phyloP scores from a whole-genome alignment of 1,140 invertebrate genomes.

The Drosophila nigrodunni region DNA sequence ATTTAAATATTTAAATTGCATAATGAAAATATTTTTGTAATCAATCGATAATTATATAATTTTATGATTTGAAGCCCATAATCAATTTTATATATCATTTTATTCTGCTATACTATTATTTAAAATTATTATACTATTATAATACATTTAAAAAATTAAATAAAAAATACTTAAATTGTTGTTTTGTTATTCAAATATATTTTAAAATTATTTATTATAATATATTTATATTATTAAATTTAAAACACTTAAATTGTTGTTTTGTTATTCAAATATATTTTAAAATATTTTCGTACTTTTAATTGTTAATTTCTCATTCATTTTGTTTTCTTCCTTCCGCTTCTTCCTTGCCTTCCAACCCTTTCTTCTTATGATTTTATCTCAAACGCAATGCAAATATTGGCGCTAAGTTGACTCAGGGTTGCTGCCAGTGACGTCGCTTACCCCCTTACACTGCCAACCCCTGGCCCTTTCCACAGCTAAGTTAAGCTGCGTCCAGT shows the following conservation, averaged over 20 bases:
- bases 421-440: slow-evolving; percentile 27
- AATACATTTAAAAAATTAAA: too few relatives aligned
- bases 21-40: too few relatives aligned
- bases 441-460: not conserved
- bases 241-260: too few relatives aligned
- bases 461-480: slow-evolving; percentile 15
- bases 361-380: not conserved
- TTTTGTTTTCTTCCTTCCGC: not conserved
- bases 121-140: too few relatives aligned
- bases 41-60: too few relatives aligned
- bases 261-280: not conserved
- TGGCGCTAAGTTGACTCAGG: slow-evolving; percentile 40
- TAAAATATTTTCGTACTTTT: not conserved
- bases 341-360: not conserved
- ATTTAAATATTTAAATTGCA: too few relatives aligned
- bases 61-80: too few relatives aligned
- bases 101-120: too few relatives aligned
- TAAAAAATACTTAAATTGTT: too few relatives aligned
- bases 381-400: slow-evolving; percentile 60
- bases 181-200: not conserved
- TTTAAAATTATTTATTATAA: not conserved
- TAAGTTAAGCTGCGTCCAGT: slow-evolving; percentile 37
- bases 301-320: slow-evolving; percentile 20
- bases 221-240: too few relatives aligned
- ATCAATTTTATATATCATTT: too few relatives aligned